Evolutionary conservation across 1,140 invertebrate species (phyloP), one percentile per base, ranked within the genome.

Genomic region (Hylyphantes graminicola): DNA sequence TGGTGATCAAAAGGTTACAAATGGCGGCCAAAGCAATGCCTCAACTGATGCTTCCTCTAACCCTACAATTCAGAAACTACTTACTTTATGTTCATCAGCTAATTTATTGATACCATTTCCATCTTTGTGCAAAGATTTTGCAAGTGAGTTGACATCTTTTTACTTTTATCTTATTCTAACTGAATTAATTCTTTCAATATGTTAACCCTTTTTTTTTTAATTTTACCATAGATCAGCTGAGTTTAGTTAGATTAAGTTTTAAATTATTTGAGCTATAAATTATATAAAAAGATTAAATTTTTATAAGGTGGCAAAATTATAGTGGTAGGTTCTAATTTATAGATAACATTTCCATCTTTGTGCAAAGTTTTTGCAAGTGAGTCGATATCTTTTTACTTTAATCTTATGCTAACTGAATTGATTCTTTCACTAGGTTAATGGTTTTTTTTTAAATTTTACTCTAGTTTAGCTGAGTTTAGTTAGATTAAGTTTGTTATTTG

Each of bases 71-170:
- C 82, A 84, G 35, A 84, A 84, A 53, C 74, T 84, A 57, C 82
- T 84, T 70, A 84, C 82, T 57, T 63, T 84, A 35, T 84, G 82
- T 70, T 84, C 82, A 19, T 77, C 82, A 54, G 73, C 81, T 70
- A 84, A 84, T 76, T 61, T 84, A 68, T 55, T 84, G n/a, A 84
- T 84, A 59, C 73, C 73, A 51, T 84, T 84, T 70, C 82, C 73
- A 48, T 84, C 73, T 21, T n/a, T 84, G 0, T 84, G 74, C 17
- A 84, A 76, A 76, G 82, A 84, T 53, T 84, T 55, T 68, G 21
- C 82, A 50, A 48, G 82, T 84, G 61, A 83, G 55, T 61, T 5
- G 5, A 35, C 5, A 35, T 35, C 35, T 35, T 35, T 70, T 53
- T 59, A 59, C 57, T 4, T n/a, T 59, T 13, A 59, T 13, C 57